Evolutionary conservation across 1,140 invertebrate genomes (phyloP).

Genomic region (Caenorhabditis latens): DNA sequence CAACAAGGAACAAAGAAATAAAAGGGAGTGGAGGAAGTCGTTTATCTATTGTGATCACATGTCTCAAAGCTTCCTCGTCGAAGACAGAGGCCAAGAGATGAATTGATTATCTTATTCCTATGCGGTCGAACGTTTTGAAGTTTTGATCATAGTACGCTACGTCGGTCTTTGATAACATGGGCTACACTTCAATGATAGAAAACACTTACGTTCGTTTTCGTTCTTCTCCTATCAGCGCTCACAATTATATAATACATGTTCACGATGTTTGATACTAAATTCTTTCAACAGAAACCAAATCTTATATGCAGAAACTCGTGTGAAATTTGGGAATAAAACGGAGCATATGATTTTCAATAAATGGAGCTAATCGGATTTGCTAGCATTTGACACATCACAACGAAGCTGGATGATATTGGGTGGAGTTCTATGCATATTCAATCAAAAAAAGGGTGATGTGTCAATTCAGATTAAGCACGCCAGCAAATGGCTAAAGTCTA

Average conservation of each 20-base stretch:
- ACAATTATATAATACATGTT: not conserved
- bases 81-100: constrained; percentile 13
- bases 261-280: not conserved
- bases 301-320: not conserved
- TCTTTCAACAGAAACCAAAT: not conserved
- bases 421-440: not conserved
- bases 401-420: not conserved
- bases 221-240: not conserved
- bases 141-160: constrained; percentile 2
- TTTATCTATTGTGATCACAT: constrained; percentile 14
- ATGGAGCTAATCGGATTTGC: not conserved
- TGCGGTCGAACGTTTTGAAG: not conserved
- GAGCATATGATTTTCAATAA: not conserved
- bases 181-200: not conserved
- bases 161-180: not conserved
- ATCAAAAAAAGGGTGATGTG: not conserved
- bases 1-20: constrained; percentile 28
- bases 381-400: not conserved
- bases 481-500: not conserved
- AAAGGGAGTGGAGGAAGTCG: not conserved
- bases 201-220: not conserved
- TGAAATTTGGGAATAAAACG: not conserved
- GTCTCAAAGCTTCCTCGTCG: constrained; percentile 30
- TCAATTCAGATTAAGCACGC: not conserved
- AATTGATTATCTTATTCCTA: not conserved